phyloP scores from a whole-genome alignment of 2,797 vertebrate genomes.

The Eremophila alpestris region DNA sequence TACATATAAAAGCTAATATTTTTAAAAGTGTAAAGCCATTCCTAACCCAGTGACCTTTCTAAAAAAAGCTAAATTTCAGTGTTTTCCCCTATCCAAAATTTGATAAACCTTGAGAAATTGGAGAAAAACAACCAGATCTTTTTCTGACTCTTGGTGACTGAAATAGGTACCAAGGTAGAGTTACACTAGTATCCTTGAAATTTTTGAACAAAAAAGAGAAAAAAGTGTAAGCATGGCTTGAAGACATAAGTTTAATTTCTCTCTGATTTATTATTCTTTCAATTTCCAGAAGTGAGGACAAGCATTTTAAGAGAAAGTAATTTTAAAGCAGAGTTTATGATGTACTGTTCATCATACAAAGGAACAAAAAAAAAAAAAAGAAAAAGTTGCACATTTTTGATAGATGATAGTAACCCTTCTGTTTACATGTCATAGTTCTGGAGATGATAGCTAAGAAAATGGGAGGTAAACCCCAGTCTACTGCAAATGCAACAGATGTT shows the following conservation, averaged over 20 bases:
- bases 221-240: neutral
- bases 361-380: neutral
- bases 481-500: neutral
- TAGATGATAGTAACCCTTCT: neutral
- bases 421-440: neutral
- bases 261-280: neutral
- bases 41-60: neutral
- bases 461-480: neutral
- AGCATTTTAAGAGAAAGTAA: neutral
- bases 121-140: neutral
- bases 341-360: neutral
- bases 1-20: fast-evolving
- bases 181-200: neutral
- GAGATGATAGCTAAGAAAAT: neutral
- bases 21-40: neutral
- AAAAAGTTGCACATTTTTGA: neutral
- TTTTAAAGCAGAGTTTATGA: neutral
- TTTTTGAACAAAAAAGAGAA: neutral
- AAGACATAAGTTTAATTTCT: neutral
- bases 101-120: neutral
- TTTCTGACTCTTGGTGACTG: neutral
- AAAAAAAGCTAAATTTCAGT: neutral
- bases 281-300: neutral
- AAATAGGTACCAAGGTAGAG: neutral
- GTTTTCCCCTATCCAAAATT: neutral